phyloP scores from a whole-genome alignment of 2,797 vertebrate genomes.

The Peromyscus aztecus region DNA sequence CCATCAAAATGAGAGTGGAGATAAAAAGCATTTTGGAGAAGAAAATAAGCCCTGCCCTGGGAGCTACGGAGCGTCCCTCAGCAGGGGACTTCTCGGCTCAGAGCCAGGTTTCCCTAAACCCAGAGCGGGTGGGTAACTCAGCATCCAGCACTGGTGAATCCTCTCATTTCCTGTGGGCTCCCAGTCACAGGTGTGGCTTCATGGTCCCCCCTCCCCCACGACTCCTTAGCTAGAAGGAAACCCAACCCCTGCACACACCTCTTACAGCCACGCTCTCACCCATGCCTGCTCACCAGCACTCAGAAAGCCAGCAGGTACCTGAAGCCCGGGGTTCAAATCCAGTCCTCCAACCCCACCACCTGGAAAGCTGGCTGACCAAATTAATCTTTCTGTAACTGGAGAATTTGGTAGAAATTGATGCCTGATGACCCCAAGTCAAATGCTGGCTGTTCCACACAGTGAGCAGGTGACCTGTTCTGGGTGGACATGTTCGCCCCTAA shows the following conservation, averaged over 20 bases:
- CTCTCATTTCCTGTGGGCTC: fast-evolving
- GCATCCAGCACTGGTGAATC: neutral
- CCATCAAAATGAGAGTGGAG: neutral
- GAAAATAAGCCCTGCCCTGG: neutral
- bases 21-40: neutral
- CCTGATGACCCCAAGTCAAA: neutral
- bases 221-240: neutral
- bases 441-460: no score
- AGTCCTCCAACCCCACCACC: no score
- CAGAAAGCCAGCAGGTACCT: neutral
- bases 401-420: neutral
- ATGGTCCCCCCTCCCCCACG: neutral
- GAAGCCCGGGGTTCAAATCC: neutral
- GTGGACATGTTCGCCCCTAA: fast-evolving
- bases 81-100: neutral
- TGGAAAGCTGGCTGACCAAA: neutral
- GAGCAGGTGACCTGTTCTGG: neutral
- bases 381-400: fast-evolving
- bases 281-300: neutral
- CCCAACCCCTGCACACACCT: neutral
- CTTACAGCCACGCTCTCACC: fast-evolving
- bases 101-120: fast-evolving
- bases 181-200: fast-evolving
- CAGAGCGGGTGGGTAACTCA: neutral
- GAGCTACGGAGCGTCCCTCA: neutral